Conservation (phyloP, 2,797 vertebrate species). For the Ciconia nigra region DNA sequence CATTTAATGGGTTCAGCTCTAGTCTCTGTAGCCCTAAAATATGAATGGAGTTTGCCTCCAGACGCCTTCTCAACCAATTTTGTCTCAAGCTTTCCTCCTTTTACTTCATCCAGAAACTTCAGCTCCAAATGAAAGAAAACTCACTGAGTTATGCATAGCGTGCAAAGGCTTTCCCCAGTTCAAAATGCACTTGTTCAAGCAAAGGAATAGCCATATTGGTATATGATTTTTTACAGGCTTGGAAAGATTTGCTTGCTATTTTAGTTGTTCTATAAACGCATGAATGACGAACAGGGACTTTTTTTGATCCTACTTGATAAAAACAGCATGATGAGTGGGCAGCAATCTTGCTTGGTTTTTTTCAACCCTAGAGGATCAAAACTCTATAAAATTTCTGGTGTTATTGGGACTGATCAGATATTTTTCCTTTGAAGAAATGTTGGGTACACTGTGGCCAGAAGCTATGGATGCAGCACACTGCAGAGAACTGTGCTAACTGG, state of each 20-base stretch:
- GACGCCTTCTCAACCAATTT: background rate
- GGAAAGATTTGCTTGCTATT: background rate
- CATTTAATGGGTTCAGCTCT: background rate
- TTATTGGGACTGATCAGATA: background rate
- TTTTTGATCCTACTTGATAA: background rate
- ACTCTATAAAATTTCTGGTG: background rate
- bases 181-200: background rate
- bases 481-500: background rate
- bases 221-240: background rate
- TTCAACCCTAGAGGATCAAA: background rate
- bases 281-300: background rate
- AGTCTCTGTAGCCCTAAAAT: background rate
- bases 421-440: background rate
- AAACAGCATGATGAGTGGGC: background rate
- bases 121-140: background rate
- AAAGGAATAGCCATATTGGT: background rate
- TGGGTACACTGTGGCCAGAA: background rate
- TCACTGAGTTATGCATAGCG: background rate
- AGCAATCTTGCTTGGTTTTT: background rate
- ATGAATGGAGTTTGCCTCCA: background rate
- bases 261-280: background rate
- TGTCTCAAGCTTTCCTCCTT: background rate
- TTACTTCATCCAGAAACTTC: background rate
- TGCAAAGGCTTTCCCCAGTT: background rate
- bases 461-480: background rate